Conservation (phyloP, 2,113 vertebrate genomes). For the Amazona vittata region DNA sequence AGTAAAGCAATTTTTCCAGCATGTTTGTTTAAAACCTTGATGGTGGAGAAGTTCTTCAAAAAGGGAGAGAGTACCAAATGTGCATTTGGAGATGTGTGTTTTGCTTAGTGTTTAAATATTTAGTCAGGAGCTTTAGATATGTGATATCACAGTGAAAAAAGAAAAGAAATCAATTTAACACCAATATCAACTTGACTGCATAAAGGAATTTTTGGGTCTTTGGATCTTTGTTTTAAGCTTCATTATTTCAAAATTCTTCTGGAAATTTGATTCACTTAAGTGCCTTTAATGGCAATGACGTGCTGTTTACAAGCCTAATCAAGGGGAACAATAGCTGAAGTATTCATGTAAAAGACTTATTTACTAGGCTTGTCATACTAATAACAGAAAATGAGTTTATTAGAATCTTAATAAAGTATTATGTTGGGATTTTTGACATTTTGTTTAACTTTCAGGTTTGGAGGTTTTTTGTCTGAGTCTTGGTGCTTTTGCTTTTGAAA, state of each 20-base stretch:
- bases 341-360: neutral
- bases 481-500: neutral
- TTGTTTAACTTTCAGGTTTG: neutral
- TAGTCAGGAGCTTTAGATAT: neutral
- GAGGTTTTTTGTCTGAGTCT: neutral
- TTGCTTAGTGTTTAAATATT: neutral
- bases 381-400: neutral
- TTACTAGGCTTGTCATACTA: neutral
- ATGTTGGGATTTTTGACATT: accelerated
- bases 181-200: neutral
- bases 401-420: neutral
- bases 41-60: neutral
- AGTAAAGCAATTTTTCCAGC: neutral
- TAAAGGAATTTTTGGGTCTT: neutral
- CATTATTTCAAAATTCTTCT: neutral
- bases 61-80: neutral
- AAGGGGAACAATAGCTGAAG: neutral
- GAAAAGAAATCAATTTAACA: neutral
- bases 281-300: neutral
- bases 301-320: neutral
- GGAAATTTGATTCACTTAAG: neutral
- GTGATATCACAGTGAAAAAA: neutral
- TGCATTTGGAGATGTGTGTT: neutral
- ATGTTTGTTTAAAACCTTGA: neutral
- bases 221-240: neutral